Evolutionary conservation across 2,888 invertebrate species (phyloP), one percentile per base, ranked within the genome.

Genomic region (Erebia aethiops): DNA sequence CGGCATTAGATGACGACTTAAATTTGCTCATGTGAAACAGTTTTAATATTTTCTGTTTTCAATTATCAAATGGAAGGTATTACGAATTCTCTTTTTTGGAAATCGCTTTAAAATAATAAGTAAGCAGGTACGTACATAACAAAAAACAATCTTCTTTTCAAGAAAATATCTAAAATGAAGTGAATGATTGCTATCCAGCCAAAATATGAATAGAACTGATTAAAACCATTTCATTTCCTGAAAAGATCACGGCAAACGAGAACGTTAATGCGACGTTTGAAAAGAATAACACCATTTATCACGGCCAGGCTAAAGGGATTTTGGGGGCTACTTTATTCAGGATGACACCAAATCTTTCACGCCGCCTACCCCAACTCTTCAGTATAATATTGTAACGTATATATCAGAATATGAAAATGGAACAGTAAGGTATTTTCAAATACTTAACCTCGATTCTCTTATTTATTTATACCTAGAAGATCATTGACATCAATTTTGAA

Each of bases 211-310:
- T 41, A 46, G 51, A 61, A 64, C 35, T 69, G 69, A 73, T 71
- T 74, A 71, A 62, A 71, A 72, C 64, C 69, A 66, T 67, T 68
- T 71, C 67, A 66, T 81, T 82, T 81, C 77, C 78, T 76, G 77
- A 77, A 81, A 78, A 84, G 87, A 87, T 87, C 85, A 83, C 80
- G 82, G 79, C 35, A 7, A 35, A 35, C 35, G 35, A 35, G 7
- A 81, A 81, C 77, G 80, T 86, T 87, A 87, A 87, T 86, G 84
- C 85, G 87, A 85, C 84, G 70, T 80, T 79, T 87, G 86, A 86
- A 87, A 86, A 87, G 89, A 88, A 90, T 87, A 89, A 88, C 88
- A 88, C 85, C 89, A 91, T 91, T 88, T 87, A 90, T 91, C 91
- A 90, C 85, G 78, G 82, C 77, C 77, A 79, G 84, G 89, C 89